These are phyloP conservation scores for Hermodice carunculata DNA, from an alignment of 2,888 invertebrate species.

Conservation along the genomic window DNA sequence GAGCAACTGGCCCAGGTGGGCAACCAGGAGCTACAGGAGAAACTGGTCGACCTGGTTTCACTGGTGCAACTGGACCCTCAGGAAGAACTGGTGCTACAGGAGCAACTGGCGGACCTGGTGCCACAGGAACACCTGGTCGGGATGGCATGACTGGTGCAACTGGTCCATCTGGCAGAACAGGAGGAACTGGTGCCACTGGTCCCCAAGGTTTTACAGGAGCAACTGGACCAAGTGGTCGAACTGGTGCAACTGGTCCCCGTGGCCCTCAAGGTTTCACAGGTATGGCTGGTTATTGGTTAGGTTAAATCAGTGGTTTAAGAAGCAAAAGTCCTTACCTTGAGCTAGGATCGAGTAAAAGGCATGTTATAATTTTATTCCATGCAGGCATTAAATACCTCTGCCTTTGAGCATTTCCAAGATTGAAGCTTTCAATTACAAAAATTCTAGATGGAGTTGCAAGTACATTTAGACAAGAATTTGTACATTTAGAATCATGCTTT, in stretches of 20 bases:
- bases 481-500: too few species aligned
- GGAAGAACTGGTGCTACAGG: slow-evolving; percentile 6
- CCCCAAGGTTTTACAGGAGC: slow-evolving; percentile 13
- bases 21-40: slow-evolving; percentile 16
- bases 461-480: too few species aligned
- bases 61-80: not conserved
- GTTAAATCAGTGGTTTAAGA: too few species aligned
- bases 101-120: not conserved
- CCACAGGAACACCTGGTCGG: slow-evolving; percentile 1
- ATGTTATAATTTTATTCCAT: too few species aligned
- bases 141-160: slow-evolving; percentile 18
- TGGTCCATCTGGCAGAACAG: slow-evolving; percentile 22
- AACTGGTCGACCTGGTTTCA: slow-evolving; percentile 15
- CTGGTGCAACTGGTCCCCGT: slow-evolving; percentile 14
- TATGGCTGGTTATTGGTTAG: not conserved
- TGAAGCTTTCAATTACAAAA: too few species aligned
- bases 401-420: too few species aligned
- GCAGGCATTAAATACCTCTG: too few species aligned
- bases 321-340: too few species aligned
- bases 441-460: too few species aligned
- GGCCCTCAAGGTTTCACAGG: slow-evolving; percentile 24
- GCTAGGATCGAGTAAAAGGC: too few species aligned
- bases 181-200: slow-evolving; percentile 20
- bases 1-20: too few species aligned
- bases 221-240: slow-evolving; percentile 14